Base-by-base conservation (phyloP, 2,888 invertebrate genomes). In the Torymus texanus region DNA sequence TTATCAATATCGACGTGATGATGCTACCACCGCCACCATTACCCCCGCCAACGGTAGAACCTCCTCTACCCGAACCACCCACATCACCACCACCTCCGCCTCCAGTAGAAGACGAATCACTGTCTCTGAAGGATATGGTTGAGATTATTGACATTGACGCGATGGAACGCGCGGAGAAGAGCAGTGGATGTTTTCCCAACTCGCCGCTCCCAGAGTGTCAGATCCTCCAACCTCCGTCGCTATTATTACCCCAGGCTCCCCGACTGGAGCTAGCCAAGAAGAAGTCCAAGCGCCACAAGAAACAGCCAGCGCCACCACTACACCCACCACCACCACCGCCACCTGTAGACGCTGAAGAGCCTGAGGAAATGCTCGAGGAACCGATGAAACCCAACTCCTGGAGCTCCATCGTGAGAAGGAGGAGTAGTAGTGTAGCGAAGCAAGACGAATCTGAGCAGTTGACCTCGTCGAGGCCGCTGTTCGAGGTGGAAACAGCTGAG, bases 111-210 rank as follows among this genome's bases (percentile, higher is more conserved):
- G 75, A 63, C n/a, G 75, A 75, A 13, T 55, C 73, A 2, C 21
- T 79, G 1, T 63, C 81, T 3, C 81, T 80, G 29, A 75, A 81
- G 10, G 82, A 82, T 1, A 84, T 84, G 50, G 84, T 87, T 16
- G 88, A 89, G 71, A 88, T 89, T 29, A 88, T 89, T 70, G 88
- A 88, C 68, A 87, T 89, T 51, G 88, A 88, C 74, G 87, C 88
- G 18, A 85, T 86, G 86, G 86, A 86, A 21, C 75, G 75, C 29
- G 80, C 75, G 12, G 81, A 81, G 62, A 81, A 79, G 16, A 74
- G 62, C 56, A 76, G 65, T 13, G 79, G 75, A 14, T 71, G 61
- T 72, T 77, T 72, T n/a, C 53, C 61, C 1, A 72, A 55, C 13
- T 2, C 16, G 2, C 71, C 79, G 0, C 24, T 77, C 0, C 84